Base-by-base conservation (phyloP, 2,888 invertebrate species). In the Dendrolimus houi region DNA sequence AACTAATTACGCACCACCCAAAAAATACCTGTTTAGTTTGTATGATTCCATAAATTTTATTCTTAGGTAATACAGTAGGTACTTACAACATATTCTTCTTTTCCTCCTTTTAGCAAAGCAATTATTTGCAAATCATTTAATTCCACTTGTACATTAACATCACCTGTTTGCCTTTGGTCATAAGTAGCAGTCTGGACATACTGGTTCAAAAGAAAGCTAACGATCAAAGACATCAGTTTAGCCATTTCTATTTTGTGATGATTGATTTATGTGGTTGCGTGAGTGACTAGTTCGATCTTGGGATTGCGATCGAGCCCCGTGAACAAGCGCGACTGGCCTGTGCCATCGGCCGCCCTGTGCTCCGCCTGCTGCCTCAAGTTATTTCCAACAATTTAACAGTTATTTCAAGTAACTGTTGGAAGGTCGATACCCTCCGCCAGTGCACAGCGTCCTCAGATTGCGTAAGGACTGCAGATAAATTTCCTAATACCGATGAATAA, bases 81-180 rank as follows among this genome's bases (percentile, higher is more conserved):
- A 70, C 84, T 82, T 66, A 85, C 94, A 92, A 92, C 92, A 72
- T 93, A 92, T 70, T 92, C 92, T 61, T 92, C 93, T 67, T 92
- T 83, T 52, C 92, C 91, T 52, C 93, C 92, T 67, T 93, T 92
- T 62, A 94, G 72, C 52, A 95, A 75, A 8, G 94, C 95, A 68
- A 96, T 91, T 68, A 96, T 92, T 71, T 95, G 93, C 63, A 96
- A 91, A 81, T 96, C 94, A 84, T 96, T 96, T 63, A 96, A 85
- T 79, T 94, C 94, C 62, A 96, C 90, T 74, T 95, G 95, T 64
- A 96, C 93, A 81, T 96, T 96, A 66, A 94, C 91, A 67, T 95
- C 94, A 17, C 96, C 96, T 6, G 92, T 93, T 85, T 96, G 96
- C 54, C 94, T 92, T 80, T 96, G 96, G 79, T 96, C 95, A 80